Percentiles rank a stretch among this genome's conserved stretches.
Conservation (phyloP, 2,113 vertebrate species). For the Lophochroa leadbeateri region DNA sequence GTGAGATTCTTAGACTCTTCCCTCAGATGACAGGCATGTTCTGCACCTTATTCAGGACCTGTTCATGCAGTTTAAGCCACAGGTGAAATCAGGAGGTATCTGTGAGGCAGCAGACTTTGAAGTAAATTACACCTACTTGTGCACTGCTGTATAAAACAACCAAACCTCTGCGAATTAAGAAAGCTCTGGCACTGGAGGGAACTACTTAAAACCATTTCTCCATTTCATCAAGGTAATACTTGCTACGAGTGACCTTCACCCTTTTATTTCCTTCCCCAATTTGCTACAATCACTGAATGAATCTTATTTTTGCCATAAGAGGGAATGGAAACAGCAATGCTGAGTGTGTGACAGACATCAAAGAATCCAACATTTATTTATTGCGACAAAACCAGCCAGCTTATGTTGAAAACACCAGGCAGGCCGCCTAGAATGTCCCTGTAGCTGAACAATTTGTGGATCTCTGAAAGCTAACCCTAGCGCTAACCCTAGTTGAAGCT, state of each 20-base stretch:
- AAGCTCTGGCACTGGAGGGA: neutral
- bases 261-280: rapidly evolving
- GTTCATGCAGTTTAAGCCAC: neutral
- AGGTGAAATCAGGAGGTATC: neutral
- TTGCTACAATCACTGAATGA: neutral
- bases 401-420: neutral
- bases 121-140: neutral
- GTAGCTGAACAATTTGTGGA: too few relatives aligned
- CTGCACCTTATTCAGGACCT: neutral
- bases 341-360: neutral
- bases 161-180: neutral
- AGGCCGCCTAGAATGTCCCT: too few relatives aligned
- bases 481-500: too few relatives aligned
- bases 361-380: neutral
- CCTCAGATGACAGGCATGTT: neutral
- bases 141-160: neutral
- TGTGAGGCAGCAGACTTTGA: neutral
- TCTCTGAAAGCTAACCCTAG: too few relatives aligned
- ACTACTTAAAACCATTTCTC: neutral
- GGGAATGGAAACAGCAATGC: neutral
- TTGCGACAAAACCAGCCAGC: neutral
- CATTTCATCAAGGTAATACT: neutral
- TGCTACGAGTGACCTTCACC: neutral
- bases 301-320: neutral
- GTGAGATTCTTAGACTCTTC: neutral